Conservation (phyloP, 2,797 vertebrate genomes). For the Centroberyx gerrardi region DNA sequence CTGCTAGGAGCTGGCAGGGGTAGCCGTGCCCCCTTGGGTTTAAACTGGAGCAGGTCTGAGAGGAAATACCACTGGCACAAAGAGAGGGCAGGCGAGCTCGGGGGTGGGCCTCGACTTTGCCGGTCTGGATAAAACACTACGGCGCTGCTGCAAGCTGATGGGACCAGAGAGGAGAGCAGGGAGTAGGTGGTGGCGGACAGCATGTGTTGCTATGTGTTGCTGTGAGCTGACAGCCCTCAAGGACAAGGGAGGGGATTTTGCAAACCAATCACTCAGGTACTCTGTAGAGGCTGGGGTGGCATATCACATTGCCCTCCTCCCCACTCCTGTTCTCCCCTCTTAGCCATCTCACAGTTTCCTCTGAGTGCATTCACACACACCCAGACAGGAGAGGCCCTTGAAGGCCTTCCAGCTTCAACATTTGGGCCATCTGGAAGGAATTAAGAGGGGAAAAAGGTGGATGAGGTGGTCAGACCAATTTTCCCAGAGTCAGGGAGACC, state of each 20-base stretch:
- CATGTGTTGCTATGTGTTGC: conserved; percentile 15
- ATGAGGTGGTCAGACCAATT: conserved; percentile 66
- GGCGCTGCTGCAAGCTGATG: background rate
- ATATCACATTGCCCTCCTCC: conserved; percentile 63
- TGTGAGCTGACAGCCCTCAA: conserved; percentile 54
- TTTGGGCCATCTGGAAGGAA: conserved; percentile 73
- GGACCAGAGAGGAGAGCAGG: conserved; percentile 9
- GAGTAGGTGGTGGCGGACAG: conserved; percentile 6
- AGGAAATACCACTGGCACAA: conserved; percentile 72
- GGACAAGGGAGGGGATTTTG: conserved; percentile 59
- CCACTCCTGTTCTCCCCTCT: conserved; percentile 37
- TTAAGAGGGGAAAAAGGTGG: conserved; percentile 57
- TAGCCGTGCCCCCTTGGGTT: conserved; percentile 50
- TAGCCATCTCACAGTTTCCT: conserved; percentile 54
- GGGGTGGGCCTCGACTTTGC: conserved; percentile 31
- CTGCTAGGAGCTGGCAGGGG: conserved; percentile 59
- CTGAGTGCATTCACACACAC: conserved; percentile 57
- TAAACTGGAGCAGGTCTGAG: conserved; percentile 53
- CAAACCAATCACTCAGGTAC: conserved; percentile 54
- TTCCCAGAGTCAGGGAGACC: conserved; percentile 70
- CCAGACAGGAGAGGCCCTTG: conserved; percentile 70
- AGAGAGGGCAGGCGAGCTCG: conserved; percentile 37
- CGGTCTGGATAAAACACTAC: conserved; percentile 35
- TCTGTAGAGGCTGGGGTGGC: conserved; percentile 48
- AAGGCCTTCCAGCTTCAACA: conserved; percentile 73